These are phyloP conservation scores for Rhea americana DNA, from an alignment of 2,113 vertebrate genomes.

Conservation along the genomic window DNA sequence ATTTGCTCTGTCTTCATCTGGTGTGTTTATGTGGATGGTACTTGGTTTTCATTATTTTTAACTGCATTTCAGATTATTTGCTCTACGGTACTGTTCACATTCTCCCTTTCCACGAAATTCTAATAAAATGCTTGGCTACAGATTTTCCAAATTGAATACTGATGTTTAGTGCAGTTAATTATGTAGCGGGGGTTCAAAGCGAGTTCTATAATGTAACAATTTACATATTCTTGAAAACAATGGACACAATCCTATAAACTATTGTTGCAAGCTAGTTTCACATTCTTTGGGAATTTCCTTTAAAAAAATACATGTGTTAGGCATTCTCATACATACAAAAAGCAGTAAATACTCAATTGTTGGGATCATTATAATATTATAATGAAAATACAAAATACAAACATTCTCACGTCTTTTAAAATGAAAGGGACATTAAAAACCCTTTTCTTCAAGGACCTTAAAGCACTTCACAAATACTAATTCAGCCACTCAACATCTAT, in stretches of 20 bases:
- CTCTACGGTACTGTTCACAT: constrained; percentile 42
- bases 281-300: constrained; percentile 70
- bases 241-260: constrained; percentile 50
- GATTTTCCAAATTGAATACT: constrained; percentile 68
- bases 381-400: constrained; percentile 3
- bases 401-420: constrained; percentile 16
- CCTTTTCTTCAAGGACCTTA: neutral
- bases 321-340: constrained; percentile 63
- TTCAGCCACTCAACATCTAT: neutral
- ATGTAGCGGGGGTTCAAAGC: constrained; percentile 67
- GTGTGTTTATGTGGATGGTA: constrained; percentile 19
- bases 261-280: constrained; percentile 70
- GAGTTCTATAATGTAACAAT: constrained; percentile 41
- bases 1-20: constrained; percentile 54
- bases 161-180: constrained; percentile 64
- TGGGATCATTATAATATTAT: constrained; percentile 30
- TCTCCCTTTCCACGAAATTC: constrained; percentile 60
- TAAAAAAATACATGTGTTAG: constrained; percentile 69
- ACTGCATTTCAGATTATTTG: constrained; percentile 48
- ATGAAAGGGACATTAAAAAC: neutral
- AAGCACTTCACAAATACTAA: neutral
- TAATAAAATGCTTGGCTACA: constrained; percentile 70
- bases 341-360: constrained; percentile 54
- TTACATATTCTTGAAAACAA: constrained; percentile 72
- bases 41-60: constrained; percentile 60